Conservation (phyloP, 2,113 vertebrate genomes). For the Corydoras maculifer region DNA sequence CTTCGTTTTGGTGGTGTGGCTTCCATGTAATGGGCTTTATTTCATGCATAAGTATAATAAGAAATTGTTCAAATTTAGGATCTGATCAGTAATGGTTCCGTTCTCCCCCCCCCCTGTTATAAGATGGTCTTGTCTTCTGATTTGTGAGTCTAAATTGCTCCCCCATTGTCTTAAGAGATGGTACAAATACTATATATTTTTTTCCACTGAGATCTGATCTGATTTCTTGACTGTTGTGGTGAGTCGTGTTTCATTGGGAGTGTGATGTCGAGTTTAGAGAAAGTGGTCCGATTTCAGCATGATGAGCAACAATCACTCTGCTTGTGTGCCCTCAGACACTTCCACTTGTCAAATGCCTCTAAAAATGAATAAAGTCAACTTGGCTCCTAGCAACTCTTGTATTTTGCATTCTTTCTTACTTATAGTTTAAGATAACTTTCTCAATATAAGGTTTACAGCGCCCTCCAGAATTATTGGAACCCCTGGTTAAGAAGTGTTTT, state of each 20-base stretch:
- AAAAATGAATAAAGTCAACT: slow-evolving; percentile 76
- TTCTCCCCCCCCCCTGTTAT: slow-evolving; percentile 47
- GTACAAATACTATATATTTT: slow-evolving; percentile 65
- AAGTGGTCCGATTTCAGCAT: slow-evolving; percentile 59
- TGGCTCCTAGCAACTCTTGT: slow-evolving; percentile 49
- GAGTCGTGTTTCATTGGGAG: slow-evolving; percentile 78
- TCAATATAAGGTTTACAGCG: no score
- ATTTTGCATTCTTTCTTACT: background rate
- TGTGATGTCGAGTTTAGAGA: slow-evolving; percentile 77
- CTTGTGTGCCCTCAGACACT: slow-evolving; percentile 86
- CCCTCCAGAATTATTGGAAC: no score
- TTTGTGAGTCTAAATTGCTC: slow-evolving; percentile 52
- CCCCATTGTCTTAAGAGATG: slow-evolving; percentile 65
- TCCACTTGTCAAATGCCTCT: slow-evolving; percentile 97
- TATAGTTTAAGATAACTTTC: no score
- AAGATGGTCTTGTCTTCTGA: slow-evolving; percentile 54
- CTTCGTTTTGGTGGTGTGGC: slow-evolving; percentile 77
- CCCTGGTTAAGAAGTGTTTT: no score
- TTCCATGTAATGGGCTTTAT: slow-evolving; percentile 72
- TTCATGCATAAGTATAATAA: slow-evolving; percentile 70
- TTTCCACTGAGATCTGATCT: slow-evolving; percentile 73
- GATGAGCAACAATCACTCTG: slow-evolving; percentile 52
- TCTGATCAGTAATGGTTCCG: slow-evolving; percentile 66
- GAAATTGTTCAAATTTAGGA: slow-evolving; percentile 67
- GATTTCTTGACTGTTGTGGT: slow-evolving; percentile 81